Evolutionary conservation across 2,888 invertebrate species (phyloP).

Genomic region (Liodrosophila aerea): DNA sequence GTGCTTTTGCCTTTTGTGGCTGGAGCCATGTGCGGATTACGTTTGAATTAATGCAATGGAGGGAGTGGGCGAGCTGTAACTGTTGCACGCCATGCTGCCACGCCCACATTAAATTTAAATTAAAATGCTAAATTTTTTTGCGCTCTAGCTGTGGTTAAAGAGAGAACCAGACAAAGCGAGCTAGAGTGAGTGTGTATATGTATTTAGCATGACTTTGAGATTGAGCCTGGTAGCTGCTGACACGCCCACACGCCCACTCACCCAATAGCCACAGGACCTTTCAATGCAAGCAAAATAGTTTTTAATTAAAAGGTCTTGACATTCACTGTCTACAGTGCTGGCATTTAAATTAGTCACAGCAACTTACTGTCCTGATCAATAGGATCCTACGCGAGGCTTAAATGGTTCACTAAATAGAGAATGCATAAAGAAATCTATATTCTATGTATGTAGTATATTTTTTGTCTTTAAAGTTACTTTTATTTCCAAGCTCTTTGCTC

Average conservation of each 20-base stretch:
- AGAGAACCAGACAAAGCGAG: neutral
- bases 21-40: slow-evolving; percentile 79
- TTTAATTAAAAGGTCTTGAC: slow-evolving; percentile 73
- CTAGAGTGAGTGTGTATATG: neutral
- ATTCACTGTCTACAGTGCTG: slow-evolving; percentile 48
- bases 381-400: too few species aligned
- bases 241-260: slow-evolving; percentile 40
- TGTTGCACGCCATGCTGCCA: slow-evolving; percentile 69
- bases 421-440: too few species aligned
- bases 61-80: slow-evolving; percentile 37
- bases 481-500: neutral
- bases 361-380: too few species aligned
- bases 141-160: slow-evolving; percentile 48
- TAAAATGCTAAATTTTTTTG: slow-evolving; percentile 78
- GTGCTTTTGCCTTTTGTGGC: slow-evolving; percentile 60
- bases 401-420: too few species aligned
- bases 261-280: slow-evolving; percentile 56
- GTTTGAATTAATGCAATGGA: slow-evolving; percentile 77
- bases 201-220: neutral
- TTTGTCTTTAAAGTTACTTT: neutral
- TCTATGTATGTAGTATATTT: neutral
- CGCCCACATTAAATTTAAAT: slow-evolving; percentile 78
- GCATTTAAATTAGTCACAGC: slow-evolving; percentile 41
- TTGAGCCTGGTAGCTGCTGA: slow-evolving; percentile 10
- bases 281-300: slow-evolving; percentile 76